Base-by-base conservation (phyloP, 64 coral and sea anemone species). In the Stichodactyla mertensii region DNA sequence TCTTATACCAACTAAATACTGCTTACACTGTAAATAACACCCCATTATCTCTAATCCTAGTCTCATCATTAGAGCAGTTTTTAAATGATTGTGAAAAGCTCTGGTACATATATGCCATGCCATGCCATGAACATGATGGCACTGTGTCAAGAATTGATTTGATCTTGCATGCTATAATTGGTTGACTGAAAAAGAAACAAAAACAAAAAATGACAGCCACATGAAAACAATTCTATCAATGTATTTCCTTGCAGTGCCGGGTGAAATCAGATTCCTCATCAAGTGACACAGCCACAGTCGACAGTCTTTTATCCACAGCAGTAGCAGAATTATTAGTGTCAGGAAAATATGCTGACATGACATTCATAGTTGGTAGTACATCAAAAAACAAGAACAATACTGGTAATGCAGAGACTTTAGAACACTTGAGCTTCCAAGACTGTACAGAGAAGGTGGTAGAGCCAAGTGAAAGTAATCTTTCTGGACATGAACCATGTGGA, bases 311-410 rank as follows among this genome's bases (percentile, higher is more conserved):
- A 19, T 83, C 94, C 61, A 84, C 71, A 31, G 91, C 90, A 11
- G 84, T 95, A 77, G 77, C 64, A 31, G 80, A 26, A 11, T 67
- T 92, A 51, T 66, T 97, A 57, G 58, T 66, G 52, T 93, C 94
- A 56, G 91, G 94, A 7, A 87, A 93, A 52, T 84, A 90, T 82
- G 88, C 91, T 23, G 94, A 97, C 88, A 93, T 97, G 91, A 90
- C 28, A 45, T 93, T 97, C 27, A 62, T 90, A 9, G 88, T 97
- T 9, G 78, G 91, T 53, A 28, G 27, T 54, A 19, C 59, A n/a
- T 59, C 31, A 70, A 23, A 55, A 12, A 51, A 77, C 60, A 64
- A 28, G 3, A 15, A 2, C 45, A 55, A 57, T 51, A 77, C 71
- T 11, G 56, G 14, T 23, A 26, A 74, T 23, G 36, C 24, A 31